Evolutionary conservation across 2,797 vertebrate species (phyloP), one percentile per base, ranked within the genome.

Genomic region (Novumbra hubbsi): DNA sequence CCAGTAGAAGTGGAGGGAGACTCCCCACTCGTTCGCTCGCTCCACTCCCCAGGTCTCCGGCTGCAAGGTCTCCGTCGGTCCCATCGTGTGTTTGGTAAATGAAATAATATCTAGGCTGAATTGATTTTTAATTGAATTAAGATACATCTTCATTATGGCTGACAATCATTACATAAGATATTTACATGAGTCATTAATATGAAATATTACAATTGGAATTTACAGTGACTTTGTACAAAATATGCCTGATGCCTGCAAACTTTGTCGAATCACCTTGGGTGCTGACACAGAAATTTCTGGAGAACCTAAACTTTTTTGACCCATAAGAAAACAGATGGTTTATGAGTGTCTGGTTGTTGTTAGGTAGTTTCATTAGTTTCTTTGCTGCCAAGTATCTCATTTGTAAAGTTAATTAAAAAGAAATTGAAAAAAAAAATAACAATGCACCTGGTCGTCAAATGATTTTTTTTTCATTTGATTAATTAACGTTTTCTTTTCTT

Each of bases 151-250:
- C 89, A 90, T 93, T 92, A 90, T 94, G 91, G 91, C 89, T 89
- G 91, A 94, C 93, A 94, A 92, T 94, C 92, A 93, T 93, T 92
- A 93, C 93, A 94, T 92, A 94, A 93, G 83, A 89, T 93, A 94
- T 94, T 90, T 94, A 94, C 93, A 94, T 55, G 87, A 60, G 55
- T 60, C 55, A 60, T 93, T 89, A 90, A 92, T 94, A 94, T 94
- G 92, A 94, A 94, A 93, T 94, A 92, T 94, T 92, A 92, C 90
- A 92, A 93, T 92, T 93, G 89, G 89, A 92, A 94, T 94, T 92
- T 94, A 94, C 93, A 94, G 86, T 90, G 92, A 86, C 91, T 93
- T 93, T 93, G 86, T 94, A 94, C 92, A 94, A 94, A 94, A 94
- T 92, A 91, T 86, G 92, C 90, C 90, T 91, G 89, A 91, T 88